These are phyloP conservation scores for Alligator mississippiensis DNA, from an alignment of 2,113 vertebrate genomes.

Conservation along the genomic window DNA sequence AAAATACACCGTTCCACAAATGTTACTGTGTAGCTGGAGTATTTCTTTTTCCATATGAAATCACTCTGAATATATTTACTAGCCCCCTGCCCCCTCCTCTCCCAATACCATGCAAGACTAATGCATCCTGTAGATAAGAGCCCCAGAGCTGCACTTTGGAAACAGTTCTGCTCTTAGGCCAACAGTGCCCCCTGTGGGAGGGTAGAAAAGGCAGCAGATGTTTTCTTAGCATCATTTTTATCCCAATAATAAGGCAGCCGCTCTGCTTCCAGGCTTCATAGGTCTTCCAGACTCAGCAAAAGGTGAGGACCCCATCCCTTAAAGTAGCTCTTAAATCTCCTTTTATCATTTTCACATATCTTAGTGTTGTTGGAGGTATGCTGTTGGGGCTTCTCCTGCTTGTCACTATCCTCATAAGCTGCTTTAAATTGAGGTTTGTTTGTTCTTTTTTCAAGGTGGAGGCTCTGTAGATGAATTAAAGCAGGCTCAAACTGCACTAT, in stretches of 20 bases:
- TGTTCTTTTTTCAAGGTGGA: neutral
- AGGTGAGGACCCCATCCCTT: neutral
- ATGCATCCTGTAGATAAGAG: neutral
- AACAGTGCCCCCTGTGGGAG: neutral
- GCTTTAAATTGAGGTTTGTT: neutral
- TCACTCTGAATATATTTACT: neutral
- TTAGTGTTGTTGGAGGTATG: neutral
- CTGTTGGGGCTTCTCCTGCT: neutral
- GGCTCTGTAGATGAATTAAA: neutral
- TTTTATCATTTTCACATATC: neutral
- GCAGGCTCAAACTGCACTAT: neutral
- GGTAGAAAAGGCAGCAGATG: rapidly evolving
- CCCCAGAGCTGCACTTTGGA: rapidly evolving
- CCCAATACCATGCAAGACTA: constrained; percentile 29
- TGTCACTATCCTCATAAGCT: neutral
- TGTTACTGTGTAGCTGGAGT: neutral
- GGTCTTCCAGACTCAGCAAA: neutral
- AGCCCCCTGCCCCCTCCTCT: neutral
- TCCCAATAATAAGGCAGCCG: neutral
- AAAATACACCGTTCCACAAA: constrained; percentile 19
- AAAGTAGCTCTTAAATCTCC: neutral
- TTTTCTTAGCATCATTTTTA: neutral
- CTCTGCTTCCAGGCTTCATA: neutral
- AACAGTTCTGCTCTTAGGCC: neutral
- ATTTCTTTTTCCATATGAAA: constrained; percentile 19